A percentile compares a stretch with the other conserved stretches of the same genome.
Evolutionary conservation across 2,113 vertebrate species (phyloP).

Genomic region (Tragulus kanchil): DNA sequence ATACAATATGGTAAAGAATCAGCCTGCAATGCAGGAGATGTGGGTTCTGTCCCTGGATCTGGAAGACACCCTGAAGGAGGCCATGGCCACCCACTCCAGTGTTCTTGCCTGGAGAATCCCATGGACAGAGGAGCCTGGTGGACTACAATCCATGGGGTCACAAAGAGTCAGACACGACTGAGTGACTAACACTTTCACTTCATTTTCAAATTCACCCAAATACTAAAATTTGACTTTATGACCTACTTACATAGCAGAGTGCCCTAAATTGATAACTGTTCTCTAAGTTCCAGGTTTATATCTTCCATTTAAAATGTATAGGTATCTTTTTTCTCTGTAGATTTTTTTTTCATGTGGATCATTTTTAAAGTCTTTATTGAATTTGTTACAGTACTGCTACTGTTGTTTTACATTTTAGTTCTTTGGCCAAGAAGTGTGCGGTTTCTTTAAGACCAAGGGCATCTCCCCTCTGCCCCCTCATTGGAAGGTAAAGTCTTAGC

Average conservation of each 20-base stretch:
- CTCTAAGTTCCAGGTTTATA: neutral
- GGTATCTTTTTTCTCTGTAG: neutral
- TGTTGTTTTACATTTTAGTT: neutral
- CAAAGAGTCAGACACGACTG: neutral
- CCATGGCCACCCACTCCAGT: neutral
- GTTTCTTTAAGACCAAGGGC: neutral
- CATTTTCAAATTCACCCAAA: constrained; percentile 25
- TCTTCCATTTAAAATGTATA: neutral
- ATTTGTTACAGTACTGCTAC: neutral
- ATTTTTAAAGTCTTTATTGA: neutral
- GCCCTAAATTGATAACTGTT: neutral
- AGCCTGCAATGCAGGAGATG: neutral
- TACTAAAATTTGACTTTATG: constrained; percentile 22
- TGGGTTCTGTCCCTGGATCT: neutral
- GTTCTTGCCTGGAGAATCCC: neutral
- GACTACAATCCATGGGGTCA: neutral
- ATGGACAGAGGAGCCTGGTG: neutral
- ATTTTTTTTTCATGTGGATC: neutral
- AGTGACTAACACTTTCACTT: neutral
- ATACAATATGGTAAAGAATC: neutral
- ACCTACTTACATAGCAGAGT: neutral
- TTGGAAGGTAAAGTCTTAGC: neutral
- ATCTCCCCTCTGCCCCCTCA: neutral
- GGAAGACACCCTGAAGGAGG: neutral
- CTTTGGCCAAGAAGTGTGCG: neutral